Evolutionary conservation across 1,140 invertebrate genomes (phyloP), one percentile per base, ranked within the genome.

Genomic region (Aphis craccivora): DNA sequence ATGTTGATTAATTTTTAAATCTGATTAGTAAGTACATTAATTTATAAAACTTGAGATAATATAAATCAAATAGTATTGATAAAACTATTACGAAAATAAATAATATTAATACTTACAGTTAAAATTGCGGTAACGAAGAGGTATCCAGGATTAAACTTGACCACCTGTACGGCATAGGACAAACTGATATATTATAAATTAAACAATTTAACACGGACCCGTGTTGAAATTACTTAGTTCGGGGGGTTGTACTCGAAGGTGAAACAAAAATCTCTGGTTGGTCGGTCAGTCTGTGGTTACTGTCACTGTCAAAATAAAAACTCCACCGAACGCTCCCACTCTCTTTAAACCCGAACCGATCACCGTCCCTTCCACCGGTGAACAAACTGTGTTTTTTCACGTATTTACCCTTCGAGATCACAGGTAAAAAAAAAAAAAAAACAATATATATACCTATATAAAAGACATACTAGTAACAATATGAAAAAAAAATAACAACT

Each of bases 301-400:
- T 93, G 91, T 86, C 81, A 93, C 91, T 93, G 91, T 93, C 91
- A 93, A 93, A 93, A 93, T 93, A 93, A 93, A 93, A 86, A 93
- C 91, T 93, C 91, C 91, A 93, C 91, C 91, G 7, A 93, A 93
- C 91, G 91, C 91, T 84, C 91, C 81, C 91, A 84, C 91, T 86
- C 91, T 93, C 81, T 84, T 93, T 53, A 93, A 84, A 93, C 91
- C 48, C 91, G 81, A 86, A 93, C 91, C 37, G 91, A 92, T 83
- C 91, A 84, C 76, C 81, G 91, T 93, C 91, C 91, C 91, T 93
- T 93, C 91, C 91, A 93, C 91, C 48, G 23, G 51, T 25, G 81
- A 84, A 84, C 81, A 40, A 35, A 51, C 91, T 37, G 81, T 86
- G 48, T 86, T 84, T 90, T 93, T 93, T 93, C 14, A n/a, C 25